Base-by-base conservation (phyloP, 2,797 vertebrate species). In the Chromobotia macracanthus region DNA sequence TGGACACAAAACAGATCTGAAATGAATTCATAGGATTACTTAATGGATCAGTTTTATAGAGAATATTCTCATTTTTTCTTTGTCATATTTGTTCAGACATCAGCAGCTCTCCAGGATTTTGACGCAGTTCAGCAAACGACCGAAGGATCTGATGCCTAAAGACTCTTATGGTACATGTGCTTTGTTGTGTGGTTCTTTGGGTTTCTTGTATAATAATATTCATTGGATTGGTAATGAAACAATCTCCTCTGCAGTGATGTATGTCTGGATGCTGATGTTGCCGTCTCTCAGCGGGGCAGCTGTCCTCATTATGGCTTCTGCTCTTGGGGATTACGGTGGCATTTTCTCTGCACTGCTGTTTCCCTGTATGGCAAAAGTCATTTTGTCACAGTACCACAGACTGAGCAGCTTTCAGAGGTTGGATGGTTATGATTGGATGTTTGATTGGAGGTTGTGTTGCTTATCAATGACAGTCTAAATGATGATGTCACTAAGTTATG, bases 331-430 rank as follows among this genome's bases (percentile, higher is more conserved):
- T 56, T 93, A 95, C 6, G 93, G 94, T 3, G 91, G 89, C 0
- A 28, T 94, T 0, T 86, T 88, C 73, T 94, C 92, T 23, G 72
- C 79, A 5, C 70, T 95, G 64, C 87, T 94, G 28, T 95, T 94
- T 76, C 93, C 93, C 9, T 92, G 91, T 87, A 85, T 95, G 79
- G 94, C 92, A 77, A 92, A 90, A 84, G 89, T 87, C 79, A 93
- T 93, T 66, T 92, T 95, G 75, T 91, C 92, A 28, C 94, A 94
- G 72, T 94, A 90, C 72, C 92, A 95, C 86, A 92, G 94, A 75
- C 93, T 95, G 85, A 92, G 88, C 84, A 91, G 90, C 28, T 93
- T 93, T 82, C 91, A 94, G 86, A 93, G 94, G 94, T 94, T 82
- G 84, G 84, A 78, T n/a, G 4, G 19, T 77, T 55, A 12, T 51